Evolutionary conservation across 2,113 vertebrate genomes (phyloP), one percentile per base, ranked within the genome.

Genomic region (Neolamprologus ventralis): DNA sequence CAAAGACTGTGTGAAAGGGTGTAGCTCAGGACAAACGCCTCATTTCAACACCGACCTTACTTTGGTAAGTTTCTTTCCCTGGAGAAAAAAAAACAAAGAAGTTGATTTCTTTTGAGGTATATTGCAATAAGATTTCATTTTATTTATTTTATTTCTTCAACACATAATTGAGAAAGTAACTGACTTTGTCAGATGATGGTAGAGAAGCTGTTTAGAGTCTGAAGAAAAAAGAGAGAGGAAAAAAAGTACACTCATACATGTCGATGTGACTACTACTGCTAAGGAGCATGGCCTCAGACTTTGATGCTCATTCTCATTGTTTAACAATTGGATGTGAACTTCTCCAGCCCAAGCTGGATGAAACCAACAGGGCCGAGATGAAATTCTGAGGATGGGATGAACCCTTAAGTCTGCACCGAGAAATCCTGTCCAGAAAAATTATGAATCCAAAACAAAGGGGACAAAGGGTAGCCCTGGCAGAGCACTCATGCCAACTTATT

Each of bases 1-100:
- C 26, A 49, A 6, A 42, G 12, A 7, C 42, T 55, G 35, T 10
- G 33, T 17, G 13, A 68, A 45, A 85, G 84, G 87, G 91, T 89
- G 88, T 1, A 35, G 42, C 10, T 84, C 78, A 71, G 17, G n/a
- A 26, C 3, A 28, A 84, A 17, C 3, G 5, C 11, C 1, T 10
- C 4, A 82, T 92, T 92, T 85, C 88, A 87, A 90, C 89, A 94
- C 92, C 63, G 33, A 95, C 93, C 93, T 93, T 68, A 4, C 68
- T 88, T 95, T 90, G 4, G 82, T 21, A 88, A 87, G 85, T 85
- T 92, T 94, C 79, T 91, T 94, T 88, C 89, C 95, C 95, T 84
- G 79, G 13, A 84, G 86, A 88, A 91, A 88, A 91, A 88, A 1
- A 2, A 85, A 31, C 13, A 35, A 42, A 53, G 4, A 90, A 65